These are phyloP conservation scores for Drosophila yakuba DNA, from an alignment of 1,140 invertebrate genomes.

Conservation along the genomic window DNA sequence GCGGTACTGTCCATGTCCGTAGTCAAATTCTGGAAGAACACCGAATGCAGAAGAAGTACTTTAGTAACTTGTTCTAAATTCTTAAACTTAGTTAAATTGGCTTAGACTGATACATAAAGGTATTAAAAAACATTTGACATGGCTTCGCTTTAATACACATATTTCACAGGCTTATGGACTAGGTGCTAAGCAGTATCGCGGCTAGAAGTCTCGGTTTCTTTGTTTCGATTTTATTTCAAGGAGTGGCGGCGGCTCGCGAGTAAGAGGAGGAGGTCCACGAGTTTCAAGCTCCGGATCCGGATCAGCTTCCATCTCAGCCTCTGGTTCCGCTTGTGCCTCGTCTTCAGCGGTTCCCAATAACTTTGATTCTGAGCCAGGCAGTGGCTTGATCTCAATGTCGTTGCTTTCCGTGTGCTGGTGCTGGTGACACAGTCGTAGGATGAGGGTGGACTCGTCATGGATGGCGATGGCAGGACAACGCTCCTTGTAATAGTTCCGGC, in stretches of 20 bases:
- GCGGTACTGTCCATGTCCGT: conserved; percentile 60
- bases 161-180: conserved; percentile 55
- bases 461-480: conserved; percentile 84
- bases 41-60: neutral
- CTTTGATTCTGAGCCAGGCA: conserved; percentile 37
- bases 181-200: conserved; percentile 18
- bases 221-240: conserved; percentile 49
- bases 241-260: conserved; percentile 42
- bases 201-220: conserved; percentile 39
- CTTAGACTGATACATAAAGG: neutral
- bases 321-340: conserved; percentile 16
- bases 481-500: conserved; percentile 82
- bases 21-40: conserved; percentile 33
- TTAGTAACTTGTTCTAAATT: conserved; percentile 4
- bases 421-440: conserved; percentile 77
- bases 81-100: too few species aligned
- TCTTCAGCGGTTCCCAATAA: conserved; percentile 1
- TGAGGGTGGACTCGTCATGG: conserved; percentile 75
- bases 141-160: conserved; percentile 61
- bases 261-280: neutral
- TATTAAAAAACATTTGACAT: conserved; percentile 37
- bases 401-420: conserved; percentile 80
- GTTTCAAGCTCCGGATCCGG: neutral
- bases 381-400: conserved; percentile 78
- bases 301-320: conserved; percentile 1